Conservation (phyloP, 1,140 invertebrate genomes). For the Stegodyphus dumicola region DNA sequence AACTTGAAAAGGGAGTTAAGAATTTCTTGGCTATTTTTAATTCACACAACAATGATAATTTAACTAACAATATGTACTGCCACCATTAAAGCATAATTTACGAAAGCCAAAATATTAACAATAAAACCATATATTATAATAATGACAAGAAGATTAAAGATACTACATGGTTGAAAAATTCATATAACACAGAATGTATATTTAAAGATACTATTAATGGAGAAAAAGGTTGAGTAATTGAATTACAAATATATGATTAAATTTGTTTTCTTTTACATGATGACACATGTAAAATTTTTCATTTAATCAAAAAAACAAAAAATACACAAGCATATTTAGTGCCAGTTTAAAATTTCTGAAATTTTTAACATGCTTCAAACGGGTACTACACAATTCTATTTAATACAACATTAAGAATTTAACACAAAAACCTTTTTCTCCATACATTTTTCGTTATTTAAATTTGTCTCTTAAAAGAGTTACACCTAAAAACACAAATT, state of each 20-base stretch:
- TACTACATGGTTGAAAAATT: constrained; percentile 57
- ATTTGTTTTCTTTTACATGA: too few species aligned
- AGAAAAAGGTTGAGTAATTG: constrained; percentile 41
- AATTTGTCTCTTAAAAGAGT: constrained; percentile 47
- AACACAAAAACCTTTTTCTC: constrained; percentile 41
- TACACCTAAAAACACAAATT: constrained; percentile 58
- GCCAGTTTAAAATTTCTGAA: too few species aligned
- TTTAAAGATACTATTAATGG: constrained; percentile 39
- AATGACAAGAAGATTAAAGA: constrained; percentile 57
- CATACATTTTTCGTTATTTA: constrained; percentile 19
- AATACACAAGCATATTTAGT: too few species aligned
- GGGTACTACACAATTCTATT: too few species aligned
- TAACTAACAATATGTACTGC: constrained; percentile 59
- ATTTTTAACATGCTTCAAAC: too few species aligned
- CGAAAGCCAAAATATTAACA: constrained; percentile 55
- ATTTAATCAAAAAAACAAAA: too few species aligned
- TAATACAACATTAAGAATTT: background rate
- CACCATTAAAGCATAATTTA: constrained; percentile 58
- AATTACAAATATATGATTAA: background rate
- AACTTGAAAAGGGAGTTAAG: constrained; percentile 42
- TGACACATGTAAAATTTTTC: too few species aligned
- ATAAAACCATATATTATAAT: constrained; percentile 56
- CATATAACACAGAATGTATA: constrained; percentile 50
- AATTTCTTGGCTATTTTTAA: constrained; percentile 60
- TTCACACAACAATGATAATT: constrained; percentile 57